These are phyloP conservation scores for Pipra filicauda DNA, from an alignment of 2,113 vertebrate species.

Conservation along the genomic window DNA sequence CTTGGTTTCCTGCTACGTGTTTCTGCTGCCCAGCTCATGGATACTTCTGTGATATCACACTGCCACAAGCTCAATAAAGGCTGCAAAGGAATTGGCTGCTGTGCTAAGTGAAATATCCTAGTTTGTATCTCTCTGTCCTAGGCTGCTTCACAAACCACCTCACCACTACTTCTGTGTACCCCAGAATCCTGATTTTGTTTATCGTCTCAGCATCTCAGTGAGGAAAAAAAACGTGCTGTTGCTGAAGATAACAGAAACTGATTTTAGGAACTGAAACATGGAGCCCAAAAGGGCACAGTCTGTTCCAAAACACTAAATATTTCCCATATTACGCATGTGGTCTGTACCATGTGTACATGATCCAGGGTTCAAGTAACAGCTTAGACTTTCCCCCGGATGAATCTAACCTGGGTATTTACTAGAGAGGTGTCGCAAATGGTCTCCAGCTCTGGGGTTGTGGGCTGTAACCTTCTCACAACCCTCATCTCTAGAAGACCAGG, in stretches of 20 bases:
- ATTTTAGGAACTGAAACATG: neutral
- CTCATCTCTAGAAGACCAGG: neutral
- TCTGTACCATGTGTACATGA: neutral
- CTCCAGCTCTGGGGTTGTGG: neutral
- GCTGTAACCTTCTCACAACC: neutral
- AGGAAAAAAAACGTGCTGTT: neutral
- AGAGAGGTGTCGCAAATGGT: neutral
- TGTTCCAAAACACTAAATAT: neutral
- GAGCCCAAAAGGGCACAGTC: neutral
- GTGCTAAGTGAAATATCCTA: neutral
- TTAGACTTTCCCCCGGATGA: neutral
- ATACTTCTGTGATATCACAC: neutral
- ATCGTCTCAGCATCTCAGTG: neutral
- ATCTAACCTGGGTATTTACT: neutral
- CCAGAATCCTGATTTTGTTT: neutral
- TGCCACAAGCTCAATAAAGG: neutral
- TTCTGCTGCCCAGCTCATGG: neutral
- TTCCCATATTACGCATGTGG: neutral
- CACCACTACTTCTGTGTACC: neutral
- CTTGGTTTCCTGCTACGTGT: neutral
- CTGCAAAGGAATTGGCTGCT: neutral
- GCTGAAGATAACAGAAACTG: neutral
- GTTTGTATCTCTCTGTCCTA: neutral
- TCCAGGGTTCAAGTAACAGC: neutral
- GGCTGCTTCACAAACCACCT: neutral